These are phyloP conservation scores for Myotis brandtii DNA, from an alignment of 2,113 vertebrate species.

Conservation along the genomic window DNA sequence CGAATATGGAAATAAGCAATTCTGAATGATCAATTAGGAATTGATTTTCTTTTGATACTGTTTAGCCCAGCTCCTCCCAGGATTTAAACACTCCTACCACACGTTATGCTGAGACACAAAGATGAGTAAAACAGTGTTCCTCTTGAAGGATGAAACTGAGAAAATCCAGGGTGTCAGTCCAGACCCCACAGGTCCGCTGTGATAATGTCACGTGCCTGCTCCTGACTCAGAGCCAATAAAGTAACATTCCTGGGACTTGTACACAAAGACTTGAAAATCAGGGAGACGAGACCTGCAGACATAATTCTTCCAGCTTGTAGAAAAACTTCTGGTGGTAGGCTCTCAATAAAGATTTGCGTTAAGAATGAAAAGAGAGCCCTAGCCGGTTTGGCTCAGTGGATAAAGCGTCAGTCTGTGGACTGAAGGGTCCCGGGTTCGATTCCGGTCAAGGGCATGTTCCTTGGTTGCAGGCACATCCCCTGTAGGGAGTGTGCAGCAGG, in stretches of 20 bases:
- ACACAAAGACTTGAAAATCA: not conserved
- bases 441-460: too few species aligned
- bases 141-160: not conserved
- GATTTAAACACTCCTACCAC: too few species aligned
- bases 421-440: too few species aligned
- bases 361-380: not conserved
- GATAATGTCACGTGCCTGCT: not conserved
- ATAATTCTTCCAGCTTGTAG: not conserved
- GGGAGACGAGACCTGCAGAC: not conserved
- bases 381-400: too few species aligned
- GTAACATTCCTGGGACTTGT: not conserved
- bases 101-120: not conserved
- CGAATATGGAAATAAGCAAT: slow-evolving; percentile 71
- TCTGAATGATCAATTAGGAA: slow-evolving; percentile 73
- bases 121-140: not conserved
- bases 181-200: not conserved
- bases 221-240: not conserved
- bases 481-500: too few species aligned
- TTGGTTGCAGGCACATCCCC: too few species aligned
- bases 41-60: slow-evolving; percentile 29
- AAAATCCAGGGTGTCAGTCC: not conserved
- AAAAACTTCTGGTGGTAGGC: not conserved
- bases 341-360: not conserved
- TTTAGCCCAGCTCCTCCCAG: not conserved
- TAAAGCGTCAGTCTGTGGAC: too few species aligned